phyloP scores from a whole-genome alignment of 2,113 vertebrate genomes.

The Pterocles gutturalis region DNA sequence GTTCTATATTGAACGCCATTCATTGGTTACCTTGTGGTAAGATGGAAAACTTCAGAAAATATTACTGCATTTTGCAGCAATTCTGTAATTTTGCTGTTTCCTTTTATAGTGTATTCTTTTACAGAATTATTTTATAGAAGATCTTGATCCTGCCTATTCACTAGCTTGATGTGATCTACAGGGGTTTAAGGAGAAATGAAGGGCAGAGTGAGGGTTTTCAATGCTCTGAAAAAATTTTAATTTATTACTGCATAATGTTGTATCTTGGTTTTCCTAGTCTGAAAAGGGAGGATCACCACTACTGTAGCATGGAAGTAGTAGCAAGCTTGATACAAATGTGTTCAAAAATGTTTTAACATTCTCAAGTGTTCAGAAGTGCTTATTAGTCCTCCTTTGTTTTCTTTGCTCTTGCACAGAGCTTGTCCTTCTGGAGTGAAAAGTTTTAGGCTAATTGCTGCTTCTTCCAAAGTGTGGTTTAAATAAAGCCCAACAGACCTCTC shows the following conservation, averaged over 20 bases:
- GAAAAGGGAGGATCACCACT: not conserved
- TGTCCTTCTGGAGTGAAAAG: not conserved
- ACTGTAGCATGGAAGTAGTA: not conserved
- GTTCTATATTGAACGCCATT: not conserved
- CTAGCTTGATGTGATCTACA: not conserved
- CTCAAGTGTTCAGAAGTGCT: not conserved
- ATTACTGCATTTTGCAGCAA: not conserved
- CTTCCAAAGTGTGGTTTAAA: not conserved
- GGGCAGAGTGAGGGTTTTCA: not conserved
- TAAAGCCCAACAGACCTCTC: not conserved
- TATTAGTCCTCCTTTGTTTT: not conserved
- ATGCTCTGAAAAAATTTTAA: not conserved
- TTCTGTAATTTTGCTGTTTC: not conserved
- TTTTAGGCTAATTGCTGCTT: not conserved
- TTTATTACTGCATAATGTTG: not conserved
- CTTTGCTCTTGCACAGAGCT: not conserved
- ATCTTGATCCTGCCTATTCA: not conserved
- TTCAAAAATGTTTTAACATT: not conserved
- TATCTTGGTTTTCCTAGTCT: not conserved
- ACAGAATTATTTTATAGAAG: not conserved
- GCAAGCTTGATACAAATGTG: not conserved
- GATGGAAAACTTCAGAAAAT: not conserved
- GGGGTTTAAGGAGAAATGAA: not conserved
- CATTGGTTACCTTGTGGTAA: not conserved
- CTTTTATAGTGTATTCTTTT: not conserved